phyloP scores from a whole-genome alignment of 1,140 invertebrate genomes.

The Frieseomelitta varia region DNA sequence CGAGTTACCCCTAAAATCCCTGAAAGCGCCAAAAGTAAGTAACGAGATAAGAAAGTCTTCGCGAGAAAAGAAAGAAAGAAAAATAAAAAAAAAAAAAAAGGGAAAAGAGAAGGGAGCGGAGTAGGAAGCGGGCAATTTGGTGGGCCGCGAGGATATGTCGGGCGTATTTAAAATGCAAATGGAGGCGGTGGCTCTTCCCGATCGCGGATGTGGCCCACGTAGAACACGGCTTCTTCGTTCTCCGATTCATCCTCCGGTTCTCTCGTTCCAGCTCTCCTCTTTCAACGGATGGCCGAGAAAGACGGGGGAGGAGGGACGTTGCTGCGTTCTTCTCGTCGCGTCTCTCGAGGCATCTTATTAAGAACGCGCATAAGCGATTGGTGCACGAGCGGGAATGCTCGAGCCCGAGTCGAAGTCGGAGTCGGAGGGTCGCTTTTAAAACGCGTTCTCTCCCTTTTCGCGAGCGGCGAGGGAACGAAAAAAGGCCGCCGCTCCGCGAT shows the following conservation, averaged over 20 bases:
- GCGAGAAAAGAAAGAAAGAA: neutral
- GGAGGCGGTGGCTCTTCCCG: slow-evolving; percentile 29
- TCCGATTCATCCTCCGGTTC: neutral
- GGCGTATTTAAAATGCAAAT: slow-evolving; percentile 68
- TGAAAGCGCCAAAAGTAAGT: too few relatives aligned
- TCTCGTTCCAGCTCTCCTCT: neutral
- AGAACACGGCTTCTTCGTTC: slow-evolving; percentile 11
- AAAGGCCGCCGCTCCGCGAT: slow-evolving; percentile 20
- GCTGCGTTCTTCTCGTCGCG: slow-evolving; percentile 17
- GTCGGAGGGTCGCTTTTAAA: slow-evolving; percentile 50
- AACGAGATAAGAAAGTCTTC: too few relatives aligned
- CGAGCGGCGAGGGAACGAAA: slow-evolving; percentile 24
- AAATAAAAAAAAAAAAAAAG: slow-evolving; percentile 11
- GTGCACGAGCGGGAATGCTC: slow-evolving; percentile 54
- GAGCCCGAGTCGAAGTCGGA: neutral
- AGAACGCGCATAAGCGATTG: slow-evolving; percentile 42
- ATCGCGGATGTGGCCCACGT: slow-evolving; percentile 52
- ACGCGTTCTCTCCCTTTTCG: slow-evolving; percentile 38
- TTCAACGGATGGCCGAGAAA: neutral
- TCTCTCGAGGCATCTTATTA: slow-evolving; percentile 44
- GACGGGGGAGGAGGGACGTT: neutral
- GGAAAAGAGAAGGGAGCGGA: neutral
- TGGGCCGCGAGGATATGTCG: slow-evolving; percentile 43
- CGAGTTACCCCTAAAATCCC: too few relatives aligned
- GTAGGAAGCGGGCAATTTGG: slow-evolving; percentile 52